phyloP scores from a whole-genome alignment of 2,888 invertebrate genomes.

The Drosophila stalkeri region DNA sequence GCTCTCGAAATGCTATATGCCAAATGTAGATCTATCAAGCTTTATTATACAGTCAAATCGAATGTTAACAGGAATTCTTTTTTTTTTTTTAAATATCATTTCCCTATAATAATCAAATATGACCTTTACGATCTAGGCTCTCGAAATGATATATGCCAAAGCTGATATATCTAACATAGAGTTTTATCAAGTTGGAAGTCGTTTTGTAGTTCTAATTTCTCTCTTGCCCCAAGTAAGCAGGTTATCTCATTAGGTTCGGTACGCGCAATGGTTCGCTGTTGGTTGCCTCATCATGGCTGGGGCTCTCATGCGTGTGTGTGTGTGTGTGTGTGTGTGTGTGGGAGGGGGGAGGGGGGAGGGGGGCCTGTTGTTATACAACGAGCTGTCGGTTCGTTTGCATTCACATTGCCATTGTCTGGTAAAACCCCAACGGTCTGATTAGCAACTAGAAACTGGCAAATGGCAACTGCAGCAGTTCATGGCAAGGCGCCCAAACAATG shows the following conservation, averaged over 20 bases:
- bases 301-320: neutral
- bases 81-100: too few species aligned
- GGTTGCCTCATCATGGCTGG: too few species aligned
- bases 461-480: slow-evolving; percentile 22
- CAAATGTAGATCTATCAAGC: neutral
- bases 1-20: neutral
- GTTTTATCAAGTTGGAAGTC: too few species aligned
- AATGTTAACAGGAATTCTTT: neutral
- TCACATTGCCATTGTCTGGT: slow-evolving; percentile 35
- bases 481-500: slow-evolving; percentile 13
- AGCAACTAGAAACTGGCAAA: slow-evolving; percentile 41
- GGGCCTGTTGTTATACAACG: slow-evolving; percentile 14
- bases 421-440: slow-evolving; percentile 53
- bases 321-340: slow-evolving; percentile 1
- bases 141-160: neutral
- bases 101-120: neutral
- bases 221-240: neutral
- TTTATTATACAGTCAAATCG: neutral
- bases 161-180: neutral
- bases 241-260: slow-evolving; percentile 5
- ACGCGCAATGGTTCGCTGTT: neutral
- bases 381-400: slow-evolving; percentile 22
- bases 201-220: neutral
- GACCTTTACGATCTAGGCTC: neutral
- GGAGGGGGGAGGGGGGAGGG: too few species aligned